phyloP scores from a whole-genome alignment of 2,113 vertebrate genomes.

The Grus americana region DNA sequence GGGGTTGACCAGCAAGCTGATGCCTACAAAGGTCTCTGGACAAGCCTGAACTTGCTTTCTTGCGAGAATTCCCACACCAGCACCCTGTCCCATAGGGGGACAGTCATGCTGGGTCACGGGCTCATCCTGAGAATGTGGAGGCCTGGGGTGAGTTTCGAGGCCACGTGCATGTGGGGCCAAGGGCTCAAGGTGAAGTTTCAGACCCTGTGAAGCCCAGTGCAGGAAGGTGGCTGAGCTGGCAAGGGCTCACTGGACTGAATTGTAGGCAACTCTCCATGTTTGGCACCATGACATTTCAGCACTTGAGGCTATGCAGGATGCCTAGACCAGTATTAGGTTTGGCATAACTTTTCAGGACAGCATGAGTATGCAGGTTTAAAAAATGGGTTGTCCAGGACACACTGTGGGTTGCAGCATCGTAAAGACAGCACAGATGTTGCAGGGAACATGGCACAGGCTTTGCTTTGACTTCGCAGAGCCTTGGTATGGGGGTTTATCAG shows the following conservation, averaged over 20 bases:
- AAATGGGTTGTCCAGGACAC: background rate
- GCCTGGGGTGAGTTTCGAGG: background rate
- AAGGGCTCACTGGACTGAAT: background rate
- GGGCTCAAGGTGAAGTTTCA: background rate
- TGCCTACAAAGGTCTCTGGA: background rate
- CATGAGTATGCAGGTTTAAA: background rate
- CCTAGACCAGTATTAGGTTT: background rate
- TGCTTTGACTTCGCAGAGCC: background rate
- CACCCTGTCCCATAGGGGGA: background rate
- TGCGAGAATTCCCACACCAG: accelerated
- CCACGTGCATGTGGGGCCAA: accelerated
- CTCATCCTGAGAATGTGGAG: background rate
- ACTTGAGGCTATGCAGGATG: background rate
- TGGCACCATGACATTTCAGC: background rate
- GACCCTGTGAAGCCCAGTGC: background rate
- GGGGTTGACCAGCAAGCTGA: background rate
- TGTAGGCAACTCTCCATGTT: background rate
- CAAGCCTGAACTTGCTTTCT: background rate
- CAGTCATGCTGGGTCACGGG: accelerated
- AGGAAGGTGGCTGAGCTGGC: background rate
- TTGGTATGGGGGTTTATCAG: background rate
- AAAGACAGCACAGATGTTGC: background rate
- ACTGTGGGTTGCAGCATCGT: accelerated
- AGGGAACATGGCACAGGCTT: background rate
- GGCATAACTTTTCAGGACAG: background rate